phyloP scores from a whole-genome alignment of 2,888 invertebrate genomes.

The Patella caerulea region DNA sequence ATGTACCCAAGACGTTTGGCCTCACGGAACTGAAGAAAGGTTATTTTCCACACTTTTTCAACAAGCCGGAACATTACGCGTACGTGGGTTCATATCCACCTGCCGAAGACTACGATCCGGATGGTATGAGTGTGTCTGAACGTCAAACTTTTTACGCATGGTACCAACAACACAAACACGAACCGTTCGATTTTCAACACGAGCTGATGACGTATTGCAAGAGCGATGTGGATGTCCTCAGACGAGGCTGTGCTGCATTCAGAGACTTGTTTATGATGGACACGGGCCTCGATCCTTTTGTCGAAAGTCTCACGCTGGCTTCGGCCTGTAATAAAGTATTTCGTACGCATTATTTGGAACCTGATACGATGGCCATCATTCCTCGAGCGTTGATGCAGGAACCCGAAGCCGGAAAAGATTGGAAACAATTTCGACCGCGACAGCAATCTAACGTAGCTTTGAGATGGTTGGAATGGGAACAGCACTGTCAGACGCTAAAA shows the following conservation, averaged over 20 bases:
- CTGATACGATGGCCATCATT: no score
- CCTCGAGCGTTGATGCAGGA: no score
- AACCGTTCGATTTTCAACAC: no score
- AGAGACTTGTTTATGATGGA: neutral
- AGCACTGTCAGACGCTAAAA: neutral
- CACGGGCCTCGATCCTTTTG: neutral
- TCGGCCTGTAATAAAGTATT: neutral
- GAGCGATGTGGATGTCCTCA: no score
- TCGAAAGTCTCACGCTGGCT: neutral
- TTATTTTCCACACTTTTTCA: slow-evolving; percentile 7
- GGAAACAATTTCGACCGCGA: neutral
- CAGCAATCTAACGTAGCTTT: neutral
- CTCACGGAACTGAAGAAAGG: slow-evolving; percentile 6
- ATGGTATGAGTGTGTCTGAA: no score
- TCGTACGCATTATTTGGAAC: neutral
- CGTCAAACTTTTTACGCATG: no score
- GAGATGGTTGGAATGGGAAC: neutral
- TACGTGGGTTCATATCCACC: neutral
- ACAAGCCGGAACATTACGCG: neutral
- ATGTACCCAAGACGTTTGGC: neutral
- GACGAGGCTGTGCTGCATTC: no score
- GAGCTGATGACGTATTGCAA: no score
- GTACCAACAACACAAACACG: no score
- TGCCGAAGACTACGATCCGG: no score
- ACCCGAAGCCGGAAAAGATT: no score